Evolutionary conservation across 35 echinoderm and acorn worm species (phyloP), one percentile per base, ranked within the genome.

Genomic region (Amphiura filiformis): DNA sequence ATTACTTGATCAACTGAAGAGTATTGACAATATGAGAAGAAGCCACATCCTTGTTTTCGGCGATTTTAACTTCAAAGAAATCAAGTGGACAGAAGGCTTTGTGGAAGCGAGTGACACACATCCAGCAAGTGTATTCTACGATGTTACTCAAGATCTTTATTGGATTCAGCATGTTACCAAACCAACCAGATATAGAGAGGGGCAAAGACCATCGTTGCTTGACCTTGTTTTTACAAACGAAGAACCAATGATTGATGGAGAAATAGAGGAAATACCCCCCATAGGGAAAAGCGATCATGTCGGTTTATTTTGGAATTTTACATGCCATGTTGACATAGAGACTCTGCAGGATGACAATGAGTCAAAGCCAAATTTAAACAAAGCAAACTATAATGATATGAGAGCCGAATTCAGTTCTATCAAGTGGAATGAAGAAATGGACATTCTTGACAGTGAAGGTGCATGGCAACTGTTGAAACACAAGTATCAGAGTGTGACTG

Each of bases 341-440:
- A 44, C 38, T 36, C 0, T 57, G 32, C 20, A 83, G 18, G 44
- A 83, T 49, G 39, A 83, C 2, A 0, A 31, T 49, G 81, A 37
- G 32, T n/a, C 81, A 0, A 32, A 32, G 56, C 42, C 31, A 22
- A 83, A 57, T 38, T 83, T 56, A 32, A 56, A 83, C 35, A 81
- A 83, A 76, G 88, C 56, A n/a, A 56, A 89, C 80, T 83, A 83
- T 36, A 38, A 89, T 5, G 18, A 13, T 37, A 82, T 89, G 38
- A 0, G 7, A 36, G 88, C 65, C 13, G 81, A 37, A 83, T 38
- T 81, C 17, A 39, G 0, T 38, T 38, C 65, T 76, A 83, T 83
- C 20, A 36, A 83, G 31, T 83, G 87, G 87, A n/a, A 82, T 0
- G 80, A 39, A 13, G 80, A 89, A 39, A 38, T 89, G 12, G 23